phyloP scores from a whole-genome alignment of 2,888 invertebrate species.

The Fabriciana adippe region DNA sequence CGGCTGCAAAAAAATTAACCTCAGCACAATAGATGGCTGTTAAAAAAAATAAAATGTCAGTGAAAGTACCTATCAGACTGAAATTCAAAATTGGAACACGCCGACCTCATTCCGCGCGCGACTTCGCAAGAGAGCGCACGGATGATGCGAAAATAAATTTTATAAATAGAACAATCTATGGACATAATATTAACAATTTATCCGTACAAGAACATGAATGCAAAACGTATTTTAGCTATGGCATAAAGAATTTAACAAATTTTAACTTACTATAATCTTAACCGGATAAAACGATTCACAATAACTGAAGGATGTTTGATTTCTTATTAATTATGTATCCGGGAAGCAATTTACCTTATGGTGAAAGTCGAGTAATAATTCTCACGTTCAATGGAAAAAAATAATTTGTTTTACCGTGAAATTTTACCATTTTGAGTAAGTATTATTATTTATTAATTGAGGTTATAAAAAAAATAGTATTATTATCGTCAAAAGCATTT shows the following conservation, averaged over 20 bases:
- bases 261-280: neutral
- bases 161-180: constrained; percentile 51
- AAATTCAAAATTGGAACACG: constrained; percentile 76
- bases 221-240: constrained; percentile 7
- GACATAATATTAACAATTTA: constrained; percentile 24
- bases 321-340: constrained; percentile 12
- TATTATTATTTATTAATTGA: neutral
- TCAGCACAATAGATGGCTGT: constrained; percentile 19
- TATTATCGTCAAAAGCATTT: too few relatives aligned
- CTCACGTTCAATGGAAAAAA: too few relatives aligned
- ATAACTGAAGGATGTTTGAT: constrained; percentile 13
- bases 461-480: neutral
- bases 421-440: neutral
- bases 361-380: neutral
- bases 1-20: constrained; percentile 18
- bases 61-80: constrained; percentile 68
- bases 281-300: neutral
- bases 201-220: constrained; percentile 13
- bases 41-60: constrained; percentile 46
- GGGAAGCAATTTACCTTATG: constrained; percentile 9
- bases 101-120: constrained; percentile 71
- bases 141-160: constrained; percentile 66
- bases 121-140: constrained; percentile 64
- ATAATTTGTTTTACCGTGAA: too few relatives aligned
- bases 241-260: neutral